Evolutionary conservation across 2,888 invertebrate genomes (phyloP), one percentile per base, ranked within the genome.

Genomic region (Cylloceria caligata): DNA sequence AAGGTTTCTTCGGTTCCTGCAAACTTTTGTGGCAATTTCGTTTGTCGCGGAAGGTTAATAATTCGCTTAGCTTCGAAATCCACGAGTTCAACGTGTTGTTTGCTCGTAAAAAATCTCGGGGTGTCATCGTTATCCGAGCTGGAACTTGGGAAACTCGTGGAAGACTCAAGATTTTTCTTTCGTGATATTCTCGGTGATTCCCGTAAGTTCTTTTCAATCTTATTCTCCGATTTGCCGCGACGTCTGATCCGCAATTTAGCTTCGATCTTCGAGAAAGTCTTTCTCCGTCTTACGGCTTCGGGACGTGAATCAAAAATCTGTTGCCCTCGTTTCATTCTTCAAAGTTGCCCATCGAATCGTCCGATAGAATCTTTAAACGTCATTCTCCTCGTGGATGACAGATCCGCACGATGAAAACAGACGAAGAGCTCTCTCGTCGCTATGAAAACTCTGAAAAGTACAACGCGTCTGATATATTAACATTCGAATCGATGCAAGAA

Each of bases 71-170:
- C 34, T 9, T 71, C 71, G n/a, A 75, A 82, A 79, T 82, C 64
- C 19, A 79, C 71, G 42, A 84, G 76, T 49, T 83, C 83, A 2
- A 84, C 84, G 55, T 73, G 71, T 60, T 84, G 83, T 45, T 84
- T 84, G 62, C 84, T 84, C 2, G 75, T 79, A 11, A 72, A 68
- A 6, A 79, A 65, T 73, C 72, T 78, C 7, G 52, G 81, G 19
- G 73, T 73, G n/a, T 71, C 60, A n/a, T 79, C 83, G 16, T 52
- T 74, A 1, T 76, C 83, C n/a, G 76, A 49, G 47, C 76, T 76
- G 34, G 83, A 83, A 68, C 21, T 24, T 45, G 6, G 2, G 3
- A 19, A 19, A 34, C 36, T 57, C 16, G 21, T 11, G 7, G 49
- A 13, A 3, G 42, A 19, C 11, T 24, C 67, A 3, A 16, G 13